Conservation (phyloP, 2,113 vertebrate species). For the Odocoileus hemionus region DNA sequence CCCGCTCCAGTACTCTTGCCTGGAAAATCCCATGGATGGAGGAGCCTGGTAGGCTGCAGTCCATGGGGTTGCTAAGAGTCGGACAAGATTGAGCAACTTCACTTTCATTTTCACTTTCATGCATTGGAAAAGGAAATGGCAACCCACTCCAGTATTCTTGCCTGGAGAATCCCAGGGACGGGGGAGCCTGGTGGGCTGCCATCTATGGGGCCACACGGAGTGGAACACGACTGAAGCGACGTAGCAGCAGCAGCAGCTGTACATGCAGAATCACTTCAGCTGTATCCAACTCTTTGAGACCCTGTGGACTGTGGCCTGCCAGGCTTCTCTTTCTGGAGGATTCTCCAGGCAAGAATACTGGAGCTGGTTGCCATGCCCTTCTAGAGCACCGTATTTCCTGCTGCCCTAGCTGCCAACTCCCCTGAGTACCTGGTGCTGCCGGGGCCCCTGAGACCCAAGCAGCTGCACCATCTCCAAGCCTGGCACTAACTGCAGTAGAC, state of each 20-base stretch:
- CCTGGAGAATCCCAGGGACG: neutral
- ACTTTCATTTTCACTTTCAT: neutral
- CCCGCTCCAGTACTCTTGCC: neutral
- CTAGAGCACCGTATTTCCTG: neutral
- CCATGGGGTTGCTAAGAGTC: neutral
- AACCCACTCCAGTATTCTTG: neutral
- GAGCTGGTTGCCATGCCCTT: neutral
- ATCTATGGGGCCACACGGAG: neutral
- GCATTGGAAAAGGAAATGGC: neutral
- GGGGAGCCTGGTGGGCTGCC: neutral
- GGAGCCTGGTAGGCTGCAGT: neutral
- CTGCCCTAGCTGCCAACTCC: neutral
- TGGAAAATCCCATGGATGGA: neutral
- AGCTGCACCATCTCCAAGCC: neutral
- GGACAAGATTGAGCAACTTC: neutral
- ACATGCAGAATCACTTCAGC: neutral
- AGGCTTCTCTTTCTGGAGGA: neutral
- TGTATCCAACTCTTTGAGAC: neutral
- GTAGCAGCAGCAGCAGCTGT: neutral
- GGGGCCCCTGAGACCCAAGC: neutral
- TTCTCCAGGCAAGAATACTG: neutral
- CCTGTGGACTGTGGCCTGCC: neutral
- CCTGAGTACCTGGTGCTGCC: neutral
- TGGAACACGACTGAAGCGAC: fast-evolving
- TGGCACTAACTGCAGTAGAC: neutral